Evolutionary conservation across 2,797 vertebrate genomes (phyloP), one percentile per base, ranked within the genome.

Genomic region (Chelonia mydas): DNA sequence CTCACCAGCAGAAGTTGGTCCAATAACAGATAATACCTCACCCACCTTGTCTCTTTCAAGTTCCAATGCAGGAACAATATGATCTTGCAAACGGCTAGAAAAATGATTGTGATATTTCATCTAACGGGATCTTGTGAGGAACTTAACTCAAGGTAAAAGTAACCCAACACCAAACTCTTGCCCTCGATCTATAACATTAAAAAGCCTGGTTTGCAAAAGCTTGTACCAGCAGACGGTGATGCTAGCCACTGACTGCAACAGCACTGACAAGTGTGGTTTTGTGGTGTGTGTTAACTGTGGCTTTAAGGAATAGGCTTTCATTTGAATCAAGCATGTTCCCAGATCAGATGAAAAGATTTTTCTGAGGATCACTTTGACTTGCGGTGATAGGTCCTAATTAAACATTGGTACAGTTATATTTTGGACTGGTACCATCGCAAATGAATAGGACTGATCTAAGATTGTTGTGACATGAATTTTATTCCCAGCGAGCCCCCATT

Each of bases 401-500:
- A 93, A 83, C 84, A 33, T 89, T 89, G 95, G 97, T 96, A 87
- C 86, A 83, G 78, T 83, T 8, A 3, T 49, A 49, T 88, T 90
- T 93, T 90, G 90, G 97, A 84, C 85, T 96, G 95, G 96, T 95
- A 92, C 87, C 85, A 54, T 93, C 33, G 57, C 89, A 57, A 90
- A 94, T 41, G 86, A 93, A 92, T 5, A 0, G 68, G 92, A 88
- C 96, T 65, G 85, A 81, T 93, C 95, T 95, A 92, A 96, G 92
- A 47, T 89, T 6, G 28, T 86, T 50, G 81, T 57, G 80, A 94
- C 94, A 87, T 19, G 90, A 88, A 10, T 0, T 65, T 86, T 25
- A 41, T 90, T 95, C 96, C 96, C 89, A 92, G 93, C 95, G 94
- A 95, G 95, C 96, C 93, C 93, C 54, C 50, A 89, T 95, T 84